phyloP scores from a whole-genome alignment of 2,888 invertebrate species.

The Balanococcus diminutus region DNA sequence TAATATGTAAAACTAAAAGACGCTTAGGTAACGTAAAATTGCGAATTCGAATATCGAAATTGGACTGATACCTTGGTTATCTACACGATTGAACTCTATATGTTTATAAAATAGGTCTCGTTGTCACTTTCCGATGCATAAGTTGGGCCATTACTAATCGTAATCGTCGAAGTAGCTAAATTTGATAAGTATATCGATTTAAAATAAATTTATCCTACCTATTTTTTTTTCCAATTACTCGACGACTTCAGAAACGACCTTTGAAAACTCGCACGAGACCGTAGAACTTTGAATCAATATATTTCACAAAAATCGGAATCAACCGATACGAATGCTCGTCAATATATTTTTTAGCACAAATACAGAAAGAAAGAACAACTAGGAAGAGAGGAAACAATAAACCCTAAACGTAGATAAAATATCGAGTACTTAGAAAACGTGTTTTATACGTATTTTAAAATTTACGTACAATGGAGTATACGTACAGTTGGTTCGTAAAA shows the following conservation, averaged over 20 bases:
- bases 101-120: neutral
- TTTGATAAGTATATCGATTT: too few relatives aligned
- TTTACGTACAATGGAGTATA: neutral
- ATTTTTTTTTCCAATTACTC: too few relatives aligned
- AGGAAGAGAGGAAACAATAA: neutral
- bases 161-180: too few relatives aligned
- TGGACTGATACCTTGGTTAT: neutral
- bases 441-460: neutral
- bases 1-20: neutral
- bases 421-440: neutral
- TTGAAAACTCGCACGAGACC: neutral
- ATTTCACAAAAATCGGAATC: neutral
- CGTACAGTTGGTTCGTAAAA: neutral
- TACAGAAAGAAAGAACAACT: neutral
- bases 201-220: too few relatives aligned
- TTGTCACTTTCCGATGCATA: neutral
- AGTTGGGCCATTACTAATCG: too few relatives aligned
- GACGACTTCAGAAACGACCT: neutral
- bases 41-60: neutral
- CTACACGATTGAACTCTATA: neutral
- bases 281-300: too few relatives aligned
- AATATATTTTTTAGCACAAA: too few relatives aligned
- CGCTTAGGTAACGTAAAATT: neutral
- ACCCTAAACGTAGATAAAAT: neutral
- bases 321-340: too few relatives aligned